A percentile compares a stretch with the other conserved stretches of the same genome.
These are phyloP conservation scores for Drosophila putrida DNA, from an alignment of 2,888 invertebrate species.

Conservation along the genomic window DNA sequence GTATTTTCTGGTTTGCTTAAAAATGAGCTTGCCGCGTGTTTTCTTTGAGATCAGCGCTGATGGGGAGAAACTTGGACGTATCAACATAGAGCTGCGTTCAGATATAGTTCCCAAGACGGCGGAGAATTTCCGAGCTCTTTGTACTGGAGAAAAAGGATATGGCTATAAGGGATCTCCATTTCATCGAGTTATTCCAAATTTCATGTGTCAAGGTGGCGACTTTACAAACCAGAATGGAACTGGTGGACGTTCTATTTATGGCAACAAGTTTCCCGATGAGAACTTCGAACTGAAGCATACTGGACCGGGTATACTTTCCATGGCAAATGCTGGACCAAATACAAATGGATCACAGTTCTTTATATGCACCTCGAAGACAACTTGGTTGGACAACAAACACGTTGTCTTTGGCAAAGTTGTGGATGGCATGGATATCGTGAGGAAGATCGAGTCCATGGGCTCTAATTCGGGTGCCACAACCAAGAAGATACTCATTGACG, in stretches of 20 bases:
- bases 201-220: constrained; percentile 98
- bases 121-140: constrained; percentile 98
- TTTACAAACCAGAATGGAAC: constrained; percentile 98
- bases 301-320: constrained; percentile 95
- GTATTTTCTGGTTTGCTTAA: too few species aligned
- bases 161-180: constrained; percentile 96
- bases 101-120: constrained; percentile 97
- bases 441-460: constrained; percentile 92
- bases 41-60: constrained; percentile 53
- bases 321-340: constrained; percentile 98
- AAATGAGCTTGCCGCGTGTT: constrained; percentile 50
- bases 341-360: constrained; percentile 99
- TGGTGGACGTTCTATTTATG: constrained; percentile 98
- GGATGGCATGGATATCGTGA: constrained; percentile 96
- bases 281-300: constrained; percentile 98
- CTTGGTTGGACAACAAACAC: constrained; percentile 88
- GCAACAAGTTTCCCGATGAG: constrained; percentile 97
- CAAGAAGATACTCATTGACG: constrained; percentile 91
- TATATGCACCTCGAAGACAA: constrained; percentile 95
- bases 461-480: constrained; percentile 92
- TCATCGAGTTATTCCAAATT: constrained; percentile 98
- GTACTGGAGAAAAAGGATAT: constrained; percentile 97
- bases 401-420: constrained; percentile 95
- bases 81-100: constrained; percentile 88
- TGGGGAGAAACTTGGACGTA: constrained; percentile 43